Evolutionary conservation across 2,797 vertebrate genomes (phyloP).

Genomic region (Fistularia tabacaria): DNA sequence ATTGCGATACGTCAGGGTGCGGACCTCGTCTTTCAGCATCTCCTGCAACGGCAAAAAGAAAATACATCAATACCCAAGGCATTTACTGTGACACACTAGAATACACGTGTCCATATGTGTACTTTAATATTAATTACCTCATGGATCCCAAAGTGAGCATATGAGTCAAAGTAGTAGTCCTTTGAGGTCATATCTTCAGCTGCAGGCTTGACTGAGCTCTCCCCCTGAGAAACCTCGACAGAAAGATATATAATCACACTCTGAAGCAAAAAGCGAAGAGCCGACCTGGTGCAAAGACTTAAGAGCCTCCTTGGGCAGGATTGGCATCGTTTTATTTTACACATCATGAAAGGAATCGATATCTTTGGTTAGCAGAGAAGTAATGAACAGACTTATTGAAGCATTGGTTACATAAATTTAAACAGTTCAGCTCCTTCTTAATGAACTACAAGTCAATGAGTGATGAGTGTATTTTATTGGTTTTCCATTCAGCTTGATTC

Average conservation of each 20-base stretch:
- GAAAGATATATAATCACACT: slow-evolving; percentile 27
- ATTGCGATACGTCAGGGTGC: slow-evolving; percentile 91
- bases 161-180: slow-evolving; percentile 95
- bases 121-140: slow-evolving; percentile 72
- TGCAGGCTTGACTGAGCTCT: slow-evolving; percentile 83
- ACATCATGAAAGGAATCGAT: no score
- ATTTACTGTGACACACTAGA: neutral
- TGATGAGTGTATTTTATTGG: no score
- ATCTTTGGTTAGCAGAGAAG: no score
- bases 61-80: neutral
- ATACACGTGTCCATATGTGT: neutral
- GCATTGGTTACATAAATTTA: no score
- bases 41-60: slow-evolving; percentile 66
- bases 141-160: slow-evolving; percentile 93
- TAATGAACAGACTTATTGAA: no score
- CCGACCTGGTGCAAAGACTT: neutral
- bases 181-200: slow-evolving; percentile 96
- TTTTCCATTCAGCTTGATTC: no score
- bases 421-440: no score
- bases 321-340: no score
- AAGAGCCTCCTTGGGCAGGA: no score
- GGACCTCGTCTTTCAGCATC: slow-evolving; percentile 94
- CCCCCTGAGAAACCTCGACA: slow-evolving; percentile 85
- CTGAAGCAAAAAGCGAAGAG: no score
- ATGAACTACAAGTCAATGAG: no score